Evolutionary conservation across 2,113 vertebrate species (phyloP).

Genomic region (Zapus hudsonius): DNA sequence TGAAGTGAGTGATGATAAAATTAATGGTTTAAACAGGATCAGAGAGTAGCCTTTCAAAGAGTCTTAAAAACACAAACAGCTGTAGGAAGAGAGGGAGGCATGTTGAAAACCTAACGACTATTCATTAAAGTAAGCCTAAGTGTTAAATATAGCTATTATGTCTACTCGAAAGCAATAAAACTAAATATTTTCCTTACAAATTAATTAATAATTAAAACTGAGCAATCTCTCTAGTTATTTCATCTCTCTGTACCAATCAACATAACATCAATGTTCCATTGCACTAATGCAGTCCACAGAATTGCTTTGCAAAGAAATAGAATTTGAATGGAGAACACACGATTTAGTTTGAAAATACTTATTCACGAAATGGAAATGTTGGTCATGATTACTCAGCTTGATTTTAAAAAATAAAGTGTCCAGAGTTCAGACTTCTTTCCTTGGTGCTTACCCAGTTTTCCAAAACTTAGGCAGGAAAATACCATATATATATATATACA

Average conservation of each 20-base stretch:
- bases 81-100: slow-evolving; percentile 4
- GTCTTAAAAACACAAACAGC: slow-evolving; percentile 36
- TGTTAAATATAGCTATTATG: slow-evolving; percentile 53
- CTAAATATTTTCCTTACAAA: slow-evolving; percentile 65
- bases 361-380: background rate
- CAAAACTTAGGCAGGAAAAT: slow-evolving; percentile 33
- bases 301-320: background rate
- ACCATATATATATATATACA: background rate
- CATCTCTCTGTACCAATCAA: slow-evolving; percentile 12
- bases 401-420: background rate
- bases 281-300: slow-evolving; percentile 4
- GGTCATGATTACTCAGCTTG: background rate
- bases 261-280: slow-evolving; percentile 24
- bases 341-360: slow-evolving; percentile 14
- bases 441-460: background rate
- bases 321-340: background rate
- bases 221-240: slow-evolving; percentile 38
- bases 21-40: background rate
- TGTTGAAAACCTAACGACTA: slow-evolving; percentile 26
- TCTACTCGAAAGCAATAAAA: slow-evolving; percentile 61
- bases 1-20: slow-evolving; percentile 46
- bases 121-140: slow-evolving; percentile 37
- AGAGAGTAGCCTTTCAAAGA: slow-evolving; percentile 31
- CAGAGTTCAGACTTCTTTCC: slow-evolving; percentile 1
- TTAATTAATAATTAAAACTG: slow-evolving; percentile 51